These are phyloP conservation scores for Anguilla obscura DNA, from an alignment of 2,797 vertebrate genomes.

Conservation along the genomic window DNA sequence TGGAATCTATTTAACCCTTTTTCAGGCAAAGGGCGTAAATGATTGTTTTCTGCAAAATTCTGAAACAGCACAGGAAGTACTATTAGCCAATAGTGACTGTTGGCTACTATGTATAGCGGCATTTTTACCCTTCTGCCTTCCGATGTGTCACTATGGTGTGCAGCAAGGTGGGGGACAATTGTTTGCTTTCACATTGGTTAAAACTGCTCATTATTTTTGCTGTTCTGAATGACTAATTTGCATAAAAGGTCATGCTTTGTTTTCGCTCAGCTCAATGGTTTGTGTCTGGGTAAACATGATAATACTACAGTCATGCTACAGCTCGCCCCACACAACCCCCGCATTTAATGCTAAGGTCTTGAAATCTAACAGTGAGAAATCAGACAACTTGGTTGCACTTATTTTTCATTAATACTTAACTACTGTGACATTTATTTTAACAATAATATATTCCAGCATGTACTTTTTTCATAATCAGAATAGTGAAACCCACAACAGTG, in stretches of 20 bases:
- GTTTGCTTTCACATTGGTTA: background rate
- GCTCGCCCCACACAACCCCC: background rate
- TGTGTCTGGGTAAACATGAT: background rate
- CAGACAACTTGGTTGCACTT: background rate
- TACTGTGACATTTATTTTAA: background rate
- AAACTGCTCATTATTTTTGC: background rate
- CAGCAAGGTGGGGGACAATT: background rate
- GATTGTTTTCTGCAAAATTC: background rate
- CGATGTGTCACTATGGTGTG: background rate
- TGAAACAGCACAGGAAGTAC: background rate
- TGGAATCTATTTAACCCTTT: slow-evolving; percentile 22
- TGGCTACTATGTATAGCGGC: background rate
- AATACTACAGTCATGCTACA: background rate
- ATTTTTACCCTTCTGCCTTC: background rate
- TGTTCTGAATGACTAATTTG: background rate
- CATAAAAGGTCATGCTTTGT: slow-evolving; percentile 3
- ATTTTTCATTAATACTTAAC: background rate
- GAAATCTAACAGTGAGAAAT: background rate
- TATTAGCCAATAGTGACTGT: background rate
- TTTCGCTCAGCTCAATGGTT: background rate
- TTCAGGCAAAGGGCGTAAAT: background rate
- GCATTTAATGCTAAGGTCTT: background rate
- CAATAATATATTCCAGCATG: background rate
- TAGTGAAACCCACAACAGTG: background rate
- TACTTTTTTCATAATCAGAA: background rate